Evolutionary conservation across 2,888 invertebrate genomes (phyloP).

Genomic region (Gnatocerus cornutus): DNA sequence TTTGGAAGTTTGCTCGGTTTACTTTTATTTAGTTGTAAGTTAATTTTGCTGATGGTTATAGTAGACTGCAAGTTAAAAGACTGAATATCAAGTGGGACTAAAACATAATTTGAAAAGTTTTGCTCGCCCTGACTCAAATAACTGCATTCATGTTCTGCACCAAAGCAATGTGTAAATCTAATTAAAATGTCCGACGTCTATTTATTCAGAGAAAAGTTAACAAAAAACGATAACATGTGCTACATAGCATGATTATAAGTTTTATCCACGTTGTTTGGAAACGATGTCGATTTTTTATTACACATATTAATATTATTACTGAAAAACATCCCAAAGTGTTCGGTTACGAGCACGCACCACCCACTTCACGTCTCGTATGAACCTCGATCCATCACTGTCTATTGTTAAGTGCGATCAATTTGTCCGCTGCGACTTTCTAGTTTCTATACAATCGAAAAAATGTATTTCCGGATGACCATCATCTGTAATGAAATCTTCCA

Average conservation of each 20-base stretch:
- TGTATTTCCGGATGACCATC: conserved; percentile 11
- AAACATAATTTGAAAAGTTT: conserved; percentile 4
- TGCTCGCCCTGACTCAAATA: background rate
- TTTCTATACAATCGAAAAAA: conserved; percentile 5
- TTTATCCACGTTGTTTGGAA: no score
- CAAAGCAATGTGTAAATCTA: no score
- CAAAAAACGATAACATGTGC: no score
- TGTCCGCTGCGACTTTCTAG: conserved; percentile 23
- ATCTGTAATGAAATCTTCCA: conserved; percentile 17
- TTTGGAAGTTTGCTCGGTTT: background rate
- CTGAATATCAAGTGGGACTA: background rate
- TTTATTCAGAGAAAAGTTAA: no score
- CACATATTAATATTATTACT: conserved; percentile 6
- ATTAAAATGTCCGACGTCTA: no score
- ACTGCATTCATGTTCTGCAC: no score
- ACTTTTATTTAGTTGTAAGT: background rate
- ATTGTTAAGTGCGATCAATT: conserved; percentile 33
- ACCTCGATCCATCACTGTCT: conserved; percentile 36
- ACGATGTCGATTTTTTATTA: background rate
- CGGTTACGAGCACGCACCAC: conserved; percentile 27
- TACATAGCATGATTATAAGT: no score
- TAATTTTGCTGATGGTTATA: background rate
- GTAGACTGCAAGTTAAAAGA: background rate
- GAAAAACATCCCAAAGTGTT: conserved; percentile 9
- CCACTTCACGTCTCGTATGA: conserved; percentile 26